Evolutionary conservation across 2,113 vertebrate species (phyloP).

Genomic region (Psettodes erumei): DNA sequence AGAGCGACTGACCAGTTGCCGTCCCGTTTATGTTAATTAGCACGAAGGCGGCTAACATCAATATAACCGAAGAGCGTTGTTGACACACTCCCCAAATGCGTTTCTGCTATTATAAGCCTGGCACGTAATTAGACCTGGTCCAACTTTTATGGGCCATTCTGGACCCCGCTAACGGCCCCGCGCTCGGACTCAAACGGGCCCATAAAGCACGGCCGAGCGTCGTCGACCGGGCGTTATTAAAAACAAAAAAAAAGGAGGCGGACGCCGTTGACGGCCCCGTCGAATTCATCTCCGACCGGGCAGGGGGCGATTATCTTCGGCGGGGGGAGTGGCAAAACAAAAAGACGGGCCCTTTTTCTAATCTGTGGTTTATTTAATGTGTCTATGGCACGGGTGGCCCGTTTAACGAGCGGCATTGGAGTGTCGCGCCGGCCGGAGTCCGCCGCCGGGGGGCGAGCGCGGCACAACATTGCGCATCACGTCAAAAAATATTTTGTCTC

Average conservation of each 20-base stretch:
- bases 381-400: constrained; percentile 78
- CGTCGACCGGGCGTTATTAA: constrained; percentile 70
- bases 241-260: too few species aligned
- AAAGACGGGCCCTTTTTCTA: constrained; percentile 69
- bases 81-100: constrained; percentile 67
- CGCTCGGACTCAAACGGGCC: constrained; percentile 81
- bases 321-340: constrained; percentile 59
- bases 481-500: constrained; percentile 62
- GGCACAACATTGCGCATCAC: constrained; percentile 40
- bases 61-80: constrained; percentile 42
- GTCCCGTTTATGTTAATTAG: constrained; percentile 70
- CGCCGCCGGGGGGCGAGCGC: constrained; percentile 36
- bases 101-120: constrained; percentile 64
- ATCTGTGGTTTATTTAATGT: constrained; percentile 75
- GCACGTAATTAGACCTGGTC: constrained; percentile 79
- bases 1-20: constrained; percentile 57
- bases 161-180: constrained; percentile 77
- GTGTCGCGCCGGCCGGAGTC: constrained; percentile 57
- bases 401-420: constrained; percentile 76
- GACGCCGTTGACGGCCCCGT: constrained; percentile 79
- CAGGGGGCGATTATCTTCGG: constrained; percentile 55
- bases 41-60: constrained; percentile 56
- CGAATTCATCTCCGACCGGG: constrained; percentile 77
- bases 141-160: constrained; percentile 81
- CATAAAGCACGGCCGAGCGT: constrained; percentile 74